These are phyloP conservation scores for Octopus bimaculoides DNA, from an alignment of 1,140 invertebrate species.

Conservation along the genomic window DNA sequence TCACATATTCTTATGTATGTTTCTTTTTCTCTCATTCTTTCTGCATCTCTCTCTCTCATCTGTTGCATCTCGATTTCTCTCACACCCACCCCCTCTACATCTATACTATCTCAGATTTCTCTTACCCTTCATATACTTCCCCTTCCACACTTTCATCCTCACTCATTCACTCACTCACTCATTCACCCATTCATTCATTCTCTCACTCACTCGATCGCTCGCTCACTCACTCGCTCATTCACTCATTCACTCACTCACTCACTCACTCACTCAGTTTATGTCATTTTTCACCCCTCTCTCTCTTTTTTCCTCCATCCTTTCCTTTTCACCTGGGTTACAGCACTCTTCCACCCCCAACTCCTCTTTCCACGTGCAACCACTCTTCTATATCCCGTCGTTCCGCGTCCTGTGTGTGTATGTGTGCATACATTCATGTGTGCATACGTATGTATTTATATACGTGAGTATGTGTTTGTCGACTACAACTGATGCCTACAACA, in stretches of 20 bases:
- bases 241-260: neutral
- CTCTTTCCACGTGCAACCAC: neutral
- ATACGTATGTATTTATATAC: no score
- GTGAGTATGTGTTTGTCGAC: no score
- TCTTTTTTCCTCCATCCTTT: neutral
- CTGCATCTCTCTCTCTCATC: neutral
- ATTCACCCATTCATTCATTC: neutral
- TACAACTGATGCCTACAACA: no score
- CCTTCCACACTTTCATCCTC: neutral
- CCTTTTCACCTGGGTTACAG: neutral
- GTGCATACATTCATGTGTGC: no score
- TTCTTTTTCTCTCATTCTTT: neutral
- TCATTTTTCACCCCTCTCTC: neutral
- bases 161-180: neutral
- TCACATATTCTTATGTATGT: no score
- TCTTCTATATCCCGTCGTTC: no score
- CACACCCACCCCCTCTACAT: neutral
- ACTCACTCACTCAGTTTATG: no score
- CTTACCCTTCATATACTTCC: neutral
- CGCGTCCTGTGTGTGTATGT: no score
- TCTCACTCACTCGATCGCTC: neutral
- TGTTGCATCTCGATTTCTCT: neutral
- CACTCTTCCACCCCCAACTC: neutral
- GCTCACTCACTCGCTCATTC: neutral
- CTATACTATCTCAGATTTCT: neutral